Evolutionary conservation across 1,140 invertebrate genomes (phyloP), one percentile per base, ranked within the genome.

Genomic region (Manduca sexta): DNA sequence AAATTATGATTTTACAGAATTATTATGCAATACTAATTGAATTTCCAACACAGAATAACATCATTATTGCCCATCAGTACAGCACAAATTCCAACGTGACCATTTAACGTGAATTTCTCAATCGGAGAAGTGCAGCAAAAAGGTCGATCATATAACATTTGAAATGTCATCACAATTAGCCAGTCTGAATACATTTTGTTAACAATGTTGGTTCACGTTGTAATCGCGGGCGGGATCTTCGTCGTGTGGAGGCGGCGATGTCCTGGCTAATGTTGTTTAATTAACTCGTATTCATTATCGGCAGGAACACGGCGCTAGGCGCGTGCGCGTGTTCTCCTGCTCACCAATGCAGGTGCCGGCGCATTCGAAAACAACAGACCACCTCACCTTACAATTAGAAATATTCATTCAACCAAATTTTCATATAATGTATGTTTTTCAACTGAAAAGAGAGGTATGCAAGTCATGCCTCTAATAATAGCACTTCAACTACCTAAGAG

Each of bases 221-320:
- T 60, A 79, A 83, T 83, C 76, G 56, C 30, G 38, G 29, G 50
- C 49, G 51, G 35, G 66, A 84, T 84, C 77, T 55, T 56, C 75
- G 60, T 76, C 74, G 77, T 84, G 80, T 76, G 80, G 63, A 79
- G 69, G 73, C 79, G 65, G 58, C 72, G 62, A 69, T 75, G 76
- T 82, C 70, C 60, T 50, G 48, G 67, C 70, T 81, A 84, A 84
- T 81, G 77, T 74, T 65, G 63, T 64, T 83, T 84, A 84, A 84
- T 84, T 84, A 84, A 84, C 77, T 81, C 74, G 80, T 81, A 80
- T 78, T 81, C 80, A 84, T 81, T 84, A 84, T 69, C 67, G 63
- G 44, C 34, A 42, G 51, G 53, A 61, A 58, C 60, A 52, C 40
- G 54, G 53, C 45, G 40, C 46, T 48, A 52, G 64, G 60, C 67